Conservation (phyloP, 2,888 invertebrate genomes). For the Tipula vernalis region DNA sequence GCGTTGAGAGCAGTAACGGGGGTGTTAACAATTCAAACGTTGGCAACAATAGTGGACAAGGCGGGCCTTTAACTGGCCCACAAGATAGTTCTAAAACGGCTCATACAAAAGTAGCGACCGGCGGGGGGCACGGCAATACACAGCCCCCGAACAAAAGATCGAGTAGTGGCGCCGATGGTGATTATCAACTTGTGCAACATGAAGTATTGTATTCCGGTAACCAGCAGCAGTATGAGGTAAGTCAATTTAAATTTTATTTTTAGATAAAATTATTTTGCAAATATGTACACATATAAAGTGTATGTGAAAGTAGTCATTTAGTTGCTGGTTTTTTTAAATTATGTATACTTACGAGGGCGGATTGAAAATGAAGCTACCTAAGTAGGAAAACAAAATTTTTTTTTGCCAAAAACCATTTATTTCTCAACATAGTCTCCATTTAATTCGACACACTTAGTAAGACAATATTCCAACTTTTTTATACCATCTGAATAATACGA, state of each 20-base stretch:
- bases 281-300: background rate
- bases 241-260: conserved; percentile 5
- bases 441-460: too few relatives aligned
- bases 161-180: conserved; percentile 84
- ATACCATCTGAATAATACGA: too few relatives aligned
- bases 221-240: conserved; percentile 72
- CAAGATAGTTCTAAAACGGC: conserved; percentile 29
- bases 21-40: background rate
- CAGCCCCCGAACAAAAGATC: conserved; percentile 52
- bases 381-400: too few relatives aligned
- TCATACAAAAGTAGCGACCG: conserved; percentile 37
- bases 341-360: too few relatives aligned
- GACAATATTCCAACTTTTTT: too few relatives aligned
- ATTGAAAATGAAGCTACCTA: too few relatives aligned
- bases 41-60: conserved; percentile 9
- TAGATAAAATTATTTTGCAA: background rate
- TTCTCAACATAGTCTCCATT: too few relatives aligned
- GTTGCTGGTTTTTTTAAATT: too few relatives aligned
- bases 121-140: conserved; percentile 39
- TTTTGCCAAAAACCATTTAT: too few relatives aligned
- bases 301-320: too few relatives aligned
- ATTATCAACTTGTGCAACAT: conserved; percentile 97
- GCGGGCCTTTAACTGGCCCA: conserved; percentile 13
- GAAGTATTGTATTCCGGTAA: conserved; percentile 95
- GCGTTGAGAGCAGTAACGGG: conserved; percentile 24